Evolutionary conservation across 2,113 vertebrate genomes (phyloP), one percentile per base, ranked within the genome.

Genomic region (Turdus rufiventris): DNA sequence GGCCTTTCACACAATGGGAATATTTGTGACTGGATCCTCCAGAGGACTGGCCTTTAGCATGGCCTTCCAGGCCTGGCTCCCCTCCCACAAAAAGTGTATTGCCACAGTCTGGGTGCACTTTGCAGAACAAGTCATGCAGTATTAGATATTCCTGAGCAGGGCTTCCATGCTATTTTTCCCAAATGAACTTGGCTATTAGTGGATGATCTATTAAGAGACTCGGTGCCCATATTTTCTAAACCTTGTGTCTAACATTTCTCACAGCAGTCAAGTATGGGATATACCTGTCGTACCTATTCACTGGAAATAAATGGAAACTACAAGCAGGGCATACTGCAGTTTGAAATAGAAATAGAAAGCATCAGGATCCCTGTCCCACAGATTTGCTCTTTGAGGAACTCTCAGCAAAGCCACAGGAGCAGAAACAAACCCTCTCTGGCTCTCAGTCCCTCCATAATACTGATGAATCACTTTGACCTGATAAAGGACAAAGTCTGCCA

Each of bases 41-140:
- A 51, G 47, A 43, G 25, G 8, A n/a, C 20, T 2, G 1, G 21
- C 34, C 5, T n/a, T 48, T 10, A 38, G 16, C 1, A 0, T 20
- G 47, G 58, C n/a, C 19, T 65, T 50, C 20, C 26, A 62, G 51
- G 42, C 18, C 56, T 60, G 45, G 33, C 24, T 85, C 5, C 29
- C 15, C 12, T 78, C 53, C 61, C 31, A 56, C 43, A 51, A 38
- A 74, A 74, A 56, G 14, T 0, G 0, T 33, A 40, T 23, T 58
- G 29, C 14, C 58, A 40, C 50, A 33, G 25, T 38, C 34, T 18
- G 10, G 28, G 14, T 53, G 33, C 38, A 16, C 21, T 63, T 36
- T 40, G 28, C n/a, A 70, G 47, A 57, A 42, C 29, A 85, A 89
- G 18, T 42, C 34, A 18, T 10, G 14, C 33, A 62, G 34, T 11